A percentile compares a stretch with the other conserved stretches of the same genome.
phyloP scores from a whole-genome alignment of 2,888 invertebrate genomes.

The Hemithea aestivaria region DNA sequence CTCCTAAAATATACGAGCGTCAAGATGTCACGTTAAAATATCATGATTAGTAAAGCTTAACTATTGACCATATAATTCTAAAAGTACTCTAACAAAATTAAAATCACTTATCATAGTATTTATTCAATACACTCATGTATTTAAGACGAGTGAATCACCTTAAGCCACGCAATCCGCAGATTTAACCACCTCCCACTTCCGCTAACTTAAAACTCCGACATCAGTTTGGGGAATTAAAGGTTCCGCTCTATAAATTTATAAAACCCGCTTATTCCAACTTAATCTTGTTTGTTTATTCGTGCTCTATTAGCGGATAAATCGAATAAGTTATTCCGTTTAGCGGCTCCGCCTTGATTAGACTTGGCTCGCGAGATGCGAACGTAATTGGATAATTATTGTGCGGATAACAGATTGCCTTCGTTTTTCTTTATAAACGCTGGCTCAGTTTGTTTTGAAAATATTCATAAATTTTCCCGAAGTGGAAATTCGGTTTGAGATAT shows the following conservation, averaged over 20 bases:
- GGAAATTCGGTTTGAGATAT: slow-evolving; percentile 7
- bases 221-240: slow-evolving; percentile 63
- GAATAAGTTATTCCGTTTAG: slow-evolving; percentile 71
- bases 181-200: slow-evolving; percentile 60
- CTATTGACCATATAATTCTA: no score
- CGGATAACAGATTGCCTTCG: slow-evolving; percentile 43
- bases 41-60: no score
- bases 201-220: slow-evolving; percentile 67
- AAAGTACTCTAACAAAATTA: no score
- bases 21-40: no score
- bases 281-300: slow-evolving; percentile 68
- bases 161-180: slow-evolving; percentile 40
- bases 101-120: no score
- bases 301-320: slow-evolving; percentile 67
- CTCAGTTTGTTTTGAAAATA: slow-evolving; percentile 11
- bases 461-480: no score
- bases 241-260: slow-evolving; percentile 59
- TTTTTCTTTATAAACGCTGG: slow-evolving; percentile 24
- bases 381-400: slow-evolving; percentile 59
- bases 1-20: no score
- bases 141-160: no score
- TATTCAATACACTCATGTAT: no score
- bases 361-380: slow-evolving; percentile 44
- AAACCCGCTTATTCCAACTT: slow-evolving; percentile 54
- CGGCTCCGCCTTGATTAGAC: slow-evolving; percentile 51